A percentile compares a stretch with the other conserved stretches of the same genome.
Conservation (phyloP, 2,888 invertebrate species). For the Chymomyza amoena region DNA sequence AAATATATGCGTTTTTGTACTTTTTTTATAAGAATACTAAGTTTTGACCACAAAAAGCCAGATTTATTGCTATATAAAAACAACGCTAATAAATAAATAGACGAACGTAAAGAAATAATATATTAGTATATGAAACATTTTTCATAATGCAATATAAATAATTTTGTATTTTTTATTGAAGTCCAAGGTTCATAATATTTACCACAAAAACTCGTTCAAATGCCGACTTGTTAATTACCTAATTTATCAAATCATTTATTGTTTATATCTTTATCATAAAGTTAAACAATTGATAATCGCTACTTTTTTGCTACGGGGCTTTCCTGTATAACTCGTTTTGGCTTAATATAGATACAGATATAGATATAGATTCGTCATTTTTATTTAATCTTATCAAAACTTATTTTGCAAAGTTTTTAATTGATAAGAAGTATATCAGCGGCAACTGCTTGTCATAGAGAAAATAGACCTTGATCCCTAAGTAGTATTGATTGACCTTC, state of each 20-base stretch:
- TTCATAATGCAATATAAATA: no score
- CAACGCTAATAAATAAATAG: no score
- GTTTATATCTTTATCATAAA: conserved; percentile 2
- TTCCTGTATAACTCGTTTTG: not conserved
- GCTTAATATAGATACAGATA: not conserved
- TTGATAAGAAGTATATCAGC: not conserved
- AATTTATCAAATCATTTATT: not conserved
- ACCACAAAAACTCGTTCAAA: not conserved
- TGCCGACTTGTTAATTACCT: not conserved
- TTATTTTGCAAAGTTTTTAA: not conserved
- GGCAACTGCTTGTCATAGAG: not conserved
- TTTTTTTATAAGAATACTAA: no score
- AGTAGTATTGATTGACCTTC: not conserved
- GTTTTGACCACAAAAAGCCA: no score
- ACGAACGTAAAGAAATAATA: no score
- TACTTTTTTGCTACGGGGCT: not conserved
- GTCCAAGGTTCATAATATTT: not conserved
- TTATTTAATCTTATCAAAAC: not conserved
- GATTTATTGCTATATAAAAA: no score
- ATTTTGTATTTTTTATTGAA: no score
- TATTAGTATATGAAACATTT: no score
- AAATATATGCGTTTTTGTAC: no score
- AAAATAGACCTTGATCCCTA: not conserved
- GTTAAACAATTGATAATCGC: not conserved
- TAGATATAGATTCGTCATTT: not conserved